Evolutionary conservation across 2,888 invertebrate genomes (phyloP), one percentile per base, ranked within the genome.

Genomic region (Automeris io): DNA sequence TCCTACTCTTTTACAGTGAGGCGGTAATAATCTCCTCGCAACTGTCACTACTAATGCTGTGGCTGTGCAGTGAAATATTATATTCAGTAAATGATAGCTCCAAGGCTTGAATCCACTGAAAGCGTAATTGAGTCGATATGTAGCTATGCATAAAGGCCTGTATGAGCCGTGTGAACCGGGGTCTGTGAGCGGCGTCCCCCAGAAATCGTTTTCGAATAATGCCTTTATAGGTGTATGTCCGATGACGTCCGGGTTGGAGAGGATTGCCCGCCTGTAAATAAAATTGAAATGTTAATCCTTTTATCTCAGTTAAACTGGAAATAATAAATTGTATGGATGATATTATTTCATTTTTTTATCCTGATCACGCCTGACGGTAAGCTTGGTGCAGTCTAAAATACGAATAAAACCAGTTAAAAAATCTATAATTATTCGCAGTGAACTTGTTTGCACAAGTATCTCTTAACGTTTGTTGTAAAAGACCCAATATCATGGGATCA

Each of bases 131-230:
- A 95, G 88, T 55, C 96, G 91, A 87, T 95, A 97, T 53, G 95
- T 92, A 47, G 95, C 91, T 49, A 95, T 95, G 73, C 95, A 95
- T 57, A 99, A 88, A 35, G 98, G 98, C 22, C 99, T 90, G 87
- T 97, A 99, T 39, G 98, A 98, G 64, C 98, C 98, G 87, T 99
- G 98, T 8, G 97, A 97, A 36, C 98, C 98, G 48, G 92, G 91
- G 85, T 97, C 96, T 54, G 91, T 91, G 59, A 99, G 88, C 42
- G 97, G 95, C 26, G 98, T 98, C 35, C 98, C 99, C 99, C 99
- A 99, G 87, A 98, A 99, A 88, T 99, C 98, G 87, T 98, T 93
- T 74, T 91, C 90, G 69, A 97, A 91, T 57, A 97, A 89, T 54
- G 92, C 91, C 56, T 89, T 89, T 90, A 96, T 91, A 42, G 96